A percentile compares a stretch with the other conserved stretches of the same genome.
Evolutionary conservation across 2,797 vertebrate species (phyloP).

Genomic region (Selene dorsalis): DNA sequence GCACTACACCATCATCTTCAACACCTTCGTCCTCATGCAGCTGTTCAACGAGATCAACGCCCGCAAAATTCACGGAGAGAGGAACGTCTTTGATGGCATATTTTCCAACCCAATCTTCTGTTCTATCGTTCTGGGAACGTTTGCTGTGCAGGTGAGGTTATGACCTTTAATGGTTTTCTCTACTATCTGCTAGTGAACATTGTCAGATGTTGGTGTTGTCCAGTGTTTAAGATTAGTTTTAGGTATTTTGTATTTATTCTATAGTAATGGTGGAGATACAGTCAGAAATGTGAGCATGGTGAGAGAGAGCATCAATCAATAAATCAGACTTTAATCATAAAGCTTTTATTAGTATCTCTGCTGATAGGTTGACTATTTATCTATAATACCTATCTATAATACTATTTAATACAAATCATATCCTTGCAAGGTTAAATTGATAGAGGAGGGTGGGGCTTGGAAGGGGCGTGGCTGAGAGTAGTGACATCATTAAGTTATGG

Average conservation of each 20-base stretch:
- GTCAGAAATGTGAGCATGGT: not conserved
- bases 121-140: constrained; percentile 89
- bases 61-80: constrained; percentile 91
- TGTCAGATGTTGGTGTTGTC: not conserved
- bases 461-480: too few species aligned
- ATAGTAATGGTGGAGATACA: not conserved
- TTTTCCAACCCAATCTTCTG: constrained; percentile 91
- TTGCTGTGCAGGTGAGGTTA: constrained; percentile 85
- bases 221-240: not conserved
- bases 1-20: constrained; percentile 94
- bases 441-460: too few species aligned
- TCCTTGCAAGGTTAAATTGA: too few species aligned
- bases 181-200: not conserved
- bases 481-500: too few species aligned
- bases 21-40: constrained; percentile 93
- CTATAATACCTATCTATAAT: too few species aligned
- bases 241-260: not conserved
- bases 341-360: too few species aligned
- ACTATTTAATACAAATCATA: too few species aligned
- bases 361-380: too few species aligned
- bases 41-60: constrained; percentile 93
- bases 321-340: too few species aligned
- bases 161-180: not conserved
- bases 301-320: not conserved
- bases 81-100: constrained; percentile 90